Evolutionary conservation across 2,888 invertebrate species (phyloP).

Genomic region (Eustalomyia histrio): DNA sequence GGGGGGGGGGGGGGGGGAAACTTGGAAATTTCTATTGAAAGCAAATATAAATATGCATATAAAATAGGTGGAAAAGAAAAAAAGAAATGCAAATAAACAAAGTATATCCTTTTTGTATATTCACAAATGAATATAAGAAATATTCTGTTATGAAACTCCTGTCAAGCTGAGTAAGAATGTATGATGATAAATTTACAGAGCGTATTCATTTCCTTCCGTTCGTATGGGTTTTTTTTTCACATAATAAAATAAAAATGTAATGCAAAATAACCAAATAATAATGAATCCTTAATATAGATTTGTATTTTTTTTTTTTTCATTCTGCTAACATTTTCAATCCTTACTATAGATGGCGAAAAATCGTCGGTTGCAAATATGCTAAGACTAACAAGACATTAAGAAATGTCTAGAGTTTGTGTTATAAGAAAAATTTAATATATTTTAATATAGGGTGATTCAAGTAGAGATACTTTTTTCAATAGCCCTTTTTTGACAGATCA

Average conservation of each 20-base stretch:
- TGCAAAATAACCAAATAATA: slow-evolving; percentile 62
- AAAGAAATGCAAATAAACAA: slow-evolving; percentile 11
- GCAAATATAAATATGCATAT: slow-evolving; percentile 23
- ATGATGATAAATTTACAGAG: slow-evolving; percentile 46
- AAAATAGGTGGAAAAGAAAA: slow-evolving; percentile 23
- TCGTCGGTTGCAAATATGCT: too few species aligned
- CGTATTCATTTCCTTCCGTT: slow-evolving; percentile 58
- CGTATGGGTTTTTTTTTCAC: not conserved
- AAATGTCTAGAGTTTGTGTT: too few species aligned
- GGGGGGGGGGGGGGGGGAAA: too few species aligned
- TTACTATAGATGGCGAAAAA: too few species aligned
- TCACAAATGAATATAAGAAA: slow-evolving; percentile 15
- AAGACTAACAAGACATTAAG: too few species aligned
- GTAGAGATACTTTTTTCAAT: too few species aligned
- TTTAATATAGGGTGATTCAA: too few species aligned
- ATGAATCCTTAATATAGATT: slow-evolving; percentile 58
- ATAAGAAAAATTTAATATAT: too few species aligned
- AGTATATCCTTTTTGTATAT: slow-evolving; percentile 29
- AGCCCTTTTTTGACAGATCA: too few species aligned
- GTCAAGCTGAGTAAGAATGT: slow-evolving; percentile 33
- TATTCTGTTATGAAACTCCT: slow-evolving; percentile 3
- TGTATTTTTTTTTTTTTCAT: not conserved
- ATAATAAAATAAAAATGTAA: slow-evolving; percentile 62
- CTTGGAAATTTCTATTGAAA: slow-evolving; percentile 30
- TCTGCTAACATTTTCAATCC: not conserved